These are phyloP conservation scores for Sula dactylatra DNA, from an alignment of 2,113 vertebrate genomes.

Conservation along the genomic window DNA sequence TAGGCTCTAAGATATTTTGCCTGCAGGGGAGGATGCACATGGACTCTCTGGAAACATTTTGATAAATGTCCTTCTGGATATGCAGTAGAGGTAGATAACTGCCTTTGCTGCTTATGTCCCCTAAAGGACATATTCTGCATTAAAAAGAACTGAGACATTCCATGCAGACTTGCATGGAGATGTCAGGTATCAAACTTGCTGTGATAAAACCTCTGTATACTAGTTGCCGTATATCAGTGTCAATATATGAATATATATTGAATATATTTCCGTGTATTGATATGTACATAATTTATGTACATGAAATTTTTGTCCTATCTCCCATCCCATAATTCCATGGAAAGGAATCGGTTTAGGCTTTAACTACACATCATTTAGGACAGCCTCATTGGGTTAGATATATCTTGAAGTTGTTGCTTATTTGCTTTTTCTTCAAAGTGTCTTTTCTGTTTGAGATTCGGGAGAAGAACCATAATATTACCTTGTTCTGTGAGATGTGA, in stretches of 20 bases:
- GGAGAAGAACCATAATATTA: neutral
- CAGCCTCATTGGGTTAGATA: neutral
- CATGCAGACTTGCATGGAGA: neutral
- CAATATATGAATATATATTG: neutral
- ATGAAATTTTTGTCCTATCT: neutral
- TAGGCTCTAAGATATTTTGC: slow-evolving; percentile 67
- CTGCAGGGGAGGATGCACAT: slow-evolving; percentile 73
- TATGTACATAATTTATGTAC: neutral
- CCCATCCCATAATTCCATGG: neutral
- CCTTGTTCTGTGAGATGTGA: neutral
- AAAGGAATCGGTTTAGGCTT: neutral
- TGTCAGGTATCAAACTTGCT: neutral
- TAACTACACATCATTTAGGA: neutral
- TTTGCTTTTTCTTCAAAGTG: neutral
- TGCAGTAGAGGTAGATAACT: slow-evolving; percentile 80
- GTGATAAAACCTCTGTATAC: neutral
- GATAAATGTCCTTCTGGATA: slow-evolving; percentile 86
- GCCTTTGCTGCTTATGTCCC: neutral
- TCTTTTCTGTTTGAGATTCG: neutral
- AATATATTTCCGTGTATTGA: neutral
- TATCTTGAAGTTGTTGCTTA: neutral
- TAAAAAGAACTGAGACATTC: neutral
- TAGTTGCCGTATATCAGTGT: neutral
- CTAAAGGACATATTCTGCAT: neutral
- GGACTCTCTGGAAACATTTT: slow-evolving; percentile 76